Evolutionary conservation across 2,797 vertebrate genomes (phyloP), one percentile per base, ranked within the genome.

Genomic region (Ctenopoma kingsleyae): DNA sequence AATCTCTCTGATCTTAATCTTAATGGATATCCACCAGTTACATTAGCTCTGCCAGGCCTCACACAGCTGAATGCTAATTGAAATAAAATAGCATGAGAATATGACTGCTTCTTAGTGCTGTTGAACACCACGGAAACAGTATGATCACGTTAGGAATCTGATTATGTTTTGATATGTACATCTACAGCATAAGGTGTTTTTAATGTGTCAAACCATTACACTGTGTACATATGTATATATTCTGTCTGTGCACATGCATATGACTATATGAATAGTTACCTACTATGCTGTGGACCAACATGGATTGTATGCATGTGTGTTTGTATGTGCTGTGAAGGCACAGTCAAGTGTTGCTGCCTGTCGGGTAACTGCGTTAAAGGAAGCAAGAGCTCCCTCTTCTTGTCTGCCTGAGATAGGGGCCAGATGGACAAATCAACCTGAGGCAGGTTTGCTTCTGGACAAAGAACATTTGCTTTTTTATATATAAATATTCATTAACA

Each of bases 311-410:
- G 17, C 8, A 20, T 22, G 35, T 68, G 4, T 25, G 8, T 65
- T 41, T 36, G 30, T 69, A 30, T 23, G 15, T 46, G 48, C 27
- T 77, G 11, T 75, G 40, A 53, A 67, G 30, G 27, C 73, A 64
- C 36, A 66, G 47, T 38, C 35, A 54, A 62, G 58, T 61, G 25
- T 69, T 67, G 41, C 51, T 63, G 71, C 60, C 73, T 85, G 80
- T 63, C 65, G 84, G 79, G 66, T 78, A 69, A 64, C 41, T 54
- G 62, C 60, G 53, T 75, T 87, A 78, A 74, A 81, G 84, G 78
- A 88, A 61, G 86, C 85, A 84, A 91, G 84, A 84, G 92, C 90
- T 91, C 89, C 89, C 89, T 90, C 90, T 91, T 91, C 90, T 91
- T 93, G 87, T 90, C 71, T 87, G 55, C 50, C 54, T 84, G 82